These are phyloP conservation scores for Alloscopus bannaensis DNA, from an alignment of 2,888 invertebrate genomes.

Conservation along the genomic window DNA sequence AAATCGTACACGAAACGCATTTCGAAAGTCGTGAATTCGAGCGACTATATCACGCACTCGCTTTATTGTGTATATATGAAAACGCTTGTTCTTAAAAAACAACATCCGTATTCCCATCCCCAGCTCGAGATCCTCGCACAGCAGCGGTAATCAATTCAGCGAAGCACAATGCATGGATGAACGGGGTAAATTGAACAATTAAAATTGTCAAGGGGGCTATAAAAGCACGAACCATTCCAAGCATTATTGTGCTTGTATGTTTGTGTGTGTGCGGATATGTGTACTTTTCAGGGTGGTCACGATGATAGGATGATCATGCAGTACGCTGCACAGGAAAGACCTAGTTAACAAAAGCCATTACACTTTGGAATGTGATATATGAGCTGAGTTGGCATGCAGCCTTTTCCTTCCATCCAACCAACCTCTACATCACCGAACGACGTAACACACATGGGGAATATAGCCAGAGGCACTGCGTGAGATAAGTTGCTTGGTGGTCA, in stretches of 20 bases:
- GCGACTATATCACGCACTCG: background rate
- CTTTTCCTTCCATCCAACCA: no score
- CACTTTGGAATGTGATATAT: conserved; percentile 12
- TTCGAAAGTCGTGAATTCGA: conserved; percentile 20
- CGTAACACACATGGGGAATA: background rate
- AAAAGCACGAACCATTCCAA: conserved; percentile 7
- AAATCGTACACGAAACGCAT: conserved; percentile 45
- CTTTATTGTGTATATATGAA: background rate
- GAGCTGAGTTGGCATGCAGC: background rate
- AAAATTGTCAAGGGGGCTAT: conserved; percentile 16
- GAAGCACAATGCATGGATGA: background rate
- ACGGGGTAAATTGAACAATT: conserved; percentile 23
- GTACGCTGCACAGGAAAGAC: conserved; percentile 36
- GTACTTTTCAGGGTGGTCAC: conserved; percentile 23
- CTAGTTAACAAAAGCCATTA: conserved; percentile 47
- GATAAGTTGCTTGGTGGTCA: conserved; percentile 44
- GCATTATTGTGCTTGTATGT: no score
- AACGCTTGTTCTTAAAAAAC: no score
- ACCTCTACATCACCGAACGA: background rate
- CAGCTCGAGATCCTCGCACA: no score
- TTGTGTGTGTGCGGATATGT: no score
- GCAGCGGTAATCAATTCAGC: background rate
- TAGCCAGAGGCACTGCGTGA: conserved; percentile 37
- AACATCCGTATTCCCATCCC: conserved; percentile 24
- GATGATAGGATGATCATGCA: conserved; percentile 3